Evolutionary conservation across 2,797 vertebrate species (phyloP), one percentile per base, ranked within the genome.

Genomic region (Characodon lateralis): DNA sequence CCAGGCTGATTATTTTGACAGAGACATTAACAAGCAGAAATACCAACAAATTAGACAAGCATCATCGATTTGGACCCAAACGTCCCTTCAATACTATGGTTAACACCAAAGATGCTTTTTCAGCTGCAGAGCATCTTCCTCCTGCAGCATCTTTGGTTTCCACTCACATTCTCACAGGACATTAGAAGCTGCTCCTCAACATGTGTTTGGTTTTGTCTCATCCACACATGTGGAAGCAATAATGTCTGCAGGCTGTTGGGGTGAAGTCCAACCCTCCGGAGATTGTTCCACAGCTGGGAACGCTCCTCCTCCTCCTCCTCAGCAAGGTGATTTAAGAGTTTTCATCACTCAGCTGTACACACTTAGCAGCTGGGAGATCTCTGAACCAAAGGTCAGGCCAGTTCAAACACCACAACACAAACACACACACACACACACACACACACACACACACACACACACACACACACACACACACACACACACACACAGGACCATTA

Each of bases 231-330:
- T 78, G 80, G 73, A 83, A 71, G 63, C 35, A 79, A 83, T 79
- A 65, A 77, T 0, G 28, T 16, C 70, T 59, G 69, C 56, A 48
- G 78, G 77, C 74, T 53, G 74, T 18, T 71, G 58, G 59, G 78
- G 72, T 12, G 69, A 68, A 70, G 80, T 58, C 14, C 12, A 9
- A 0, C 58, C 59, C 41, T 48, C 55, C 22, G 9, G 73, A 28
- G 74, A 77, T 51, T 22, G 20, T 51, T 79, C 63, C 46, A 70
- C 90, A 90, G 83, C 90, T 85, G 83, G 75, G 80, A 77, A 71
- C 9, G 10, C 65, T 68, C 65, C 39, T n/a, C 41, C 39, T 83
- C 41, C 39, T 83, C 72, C 69, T 10, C 77, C 66, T 80, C 83
- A 58, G 46, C 72, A 7, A 53, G 0, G 48, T 65, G 65, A 83